Evolutionary conservation across 2,797 vertebrate genomes (phyloP).

Genomic region (Gymnothorax reevesii): DNA sequence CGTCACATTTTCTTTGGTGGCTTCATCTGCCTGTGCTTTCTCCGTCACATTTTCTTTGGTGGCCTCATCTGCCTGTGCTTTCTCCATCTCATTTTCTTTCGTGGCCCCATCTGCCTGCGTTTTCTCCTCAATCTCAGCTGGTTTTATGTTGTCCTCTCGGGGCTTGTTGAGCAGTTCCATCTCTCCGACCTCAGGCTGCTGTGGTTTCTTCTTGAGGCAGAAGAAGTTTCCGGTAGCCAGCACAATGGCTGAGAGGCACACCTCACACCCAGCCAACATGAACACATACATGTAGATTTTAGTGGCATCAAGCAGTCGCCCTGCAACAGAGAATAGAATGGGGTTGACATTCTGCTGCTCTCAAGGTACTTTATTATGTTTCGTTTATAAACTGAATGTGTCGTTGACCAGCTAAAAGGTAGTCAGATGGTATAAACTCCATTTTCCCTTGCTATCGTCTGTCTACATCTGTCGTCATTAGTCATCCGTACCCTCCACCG

Average conservation of each 20-base stretch:
- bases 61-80: constrained; percentile 48
- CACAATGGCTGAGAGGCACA: constrained; percentile 72
- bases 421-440: too few species aligned
- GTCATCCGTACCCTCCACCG: too few species aligned
- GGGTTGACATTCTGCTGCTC: neutral
- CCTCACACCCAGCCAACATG: constrained; percentile 76
- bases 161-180: constrained; percentile 59
- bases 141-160: constrained; percentile 64
- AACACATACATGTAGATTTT: constrained; percentile 79
- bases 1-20: constrained; percentile 60
- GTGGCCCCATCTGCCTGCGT: constrained; percentile 56
- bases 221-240: constrained; percentile 74
- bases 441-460: too few species aligned
- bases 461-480: too few species aligned
- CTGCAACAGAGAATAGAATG: constrained; percentile 43
- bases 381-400: neutral
- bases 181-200: constrained; percentile 52
- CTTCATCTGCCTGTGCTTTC: constrained; percentile 25
- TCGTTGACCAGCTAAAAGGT: too few species aligned
- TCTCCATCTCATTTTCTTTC: constrained; percentile 50
- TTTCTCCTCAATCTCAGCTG: constrained; percentile 66
- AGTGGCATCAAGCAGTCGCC: constrained; percentile 76
- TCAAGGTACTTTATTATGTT: neutral
- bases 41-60: constrained; percentile 60
- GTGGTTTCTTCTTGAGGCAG: constrained; percentile 67